Conservation (phyloP, 2,113 vertebrate genomes). For the Equus quagga region DNA sequence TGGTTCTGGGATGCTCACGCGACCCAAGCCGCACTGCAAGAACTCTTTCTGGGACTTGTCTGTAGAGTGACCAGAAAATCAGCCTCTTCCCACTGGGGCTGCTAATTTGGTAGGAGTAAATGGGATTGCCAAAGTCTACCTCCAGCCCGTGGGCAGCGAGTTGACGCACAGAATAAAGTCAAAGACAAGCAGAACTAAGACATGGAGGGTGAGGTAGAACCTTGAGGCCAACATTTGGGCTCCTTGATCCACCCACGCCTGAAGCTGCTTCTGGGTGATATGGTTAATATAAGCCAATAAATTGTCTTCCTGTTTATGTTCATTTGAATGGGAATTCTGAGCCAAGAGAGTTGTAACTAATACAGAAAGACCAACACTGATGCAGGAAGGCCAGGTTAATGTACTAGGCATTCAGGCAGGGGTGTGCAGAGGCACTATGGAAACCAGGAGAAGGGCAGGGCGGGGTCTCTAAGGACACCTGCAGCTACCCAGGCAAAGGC, state of each 20-base stretch:
- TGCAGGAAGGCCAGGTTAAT: accelerated
- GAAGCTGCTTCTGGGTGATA: background rate
- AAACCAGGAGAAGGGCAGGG: background rate
- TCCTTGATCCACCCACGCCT: background rate
- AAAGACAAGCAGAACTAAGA: background rate
- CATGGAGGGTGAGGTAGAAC: background rate
- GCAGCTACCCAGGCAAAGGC: background rate
- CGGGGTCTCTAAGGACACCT: background rate
- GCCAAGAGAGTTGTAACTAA: background rate
- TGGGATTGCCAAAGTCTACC: background rate
- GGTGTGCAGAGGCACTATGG: accelerated
- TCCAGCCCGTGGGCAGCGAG: background rate
- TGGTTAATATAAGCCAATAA: background rate
- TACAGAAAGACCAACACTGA: background rate
- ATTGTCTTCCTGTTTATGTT: background rate
- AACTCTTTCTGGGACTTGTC: background rate
- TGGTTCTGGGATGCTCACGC: background rate
- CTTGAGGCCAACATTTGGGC: background rate
- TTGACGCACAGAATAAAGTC: background rate
- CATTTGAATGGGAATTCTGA: background rate
- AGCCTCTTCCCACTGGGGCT: background rate
- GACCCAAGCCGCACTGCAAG: background rate
- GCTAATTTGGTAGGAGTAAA: background rate
- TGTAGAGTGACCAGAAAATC: background rate
- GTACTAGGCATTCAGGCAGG: accelerated